Base-by-base conservation (phyloP, 2,888 invertebrate species). In the Mantis religiosa region DNA sequence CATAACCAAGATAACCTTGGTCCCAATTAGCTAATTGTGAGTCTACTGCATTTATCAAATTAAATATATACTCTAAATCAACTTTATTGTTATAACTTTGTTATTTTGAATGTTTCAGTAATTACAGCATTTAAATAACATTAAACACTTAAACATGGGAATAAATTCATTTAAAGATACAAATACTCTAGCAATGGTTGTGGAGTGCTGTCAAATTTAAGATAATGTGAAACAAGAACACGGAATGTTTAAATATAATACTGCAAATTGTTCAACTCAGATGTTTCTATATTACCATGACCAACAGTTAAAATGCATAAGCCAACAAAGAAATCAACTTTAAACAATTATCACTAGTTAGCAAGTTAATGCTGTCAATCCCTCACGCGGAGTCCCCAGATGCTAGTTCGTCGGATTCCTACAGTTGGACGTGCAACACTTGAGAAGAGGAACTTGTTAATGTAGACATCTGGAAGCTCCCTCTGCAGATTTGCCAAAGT, bases 391-490 rank as follows among this genome's bases (percentile, higher is more conserved):
- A 97, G 94, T 1, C 97, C 97, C 99, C 98, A 99, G 92, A 99
- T 97, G 34, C 97, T 98, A 0, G 98, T 98, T 91, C 98, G 95
- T 90, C 97, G 94, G 1, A 96, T 95, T 0, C 98, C 98, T 0
- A 98, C 98, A 0, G 98, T 98, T 0, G 98, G 98, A 25, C 98
- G 94, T 0, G 98, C 98, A 25, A 98, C 96, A 0, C 97, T 97
- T 91, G 98, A 98, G 92, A 96, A 97, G 90, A 95, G 95, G 91
- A 95, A 96, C 92, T 96, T 95, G 93, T 97, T 97, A 85, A 97
- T 94, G 91, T 95, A 94, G 88, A 97, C 95, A 89, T 93, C 93
- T 3, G 95, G 94, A 91, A 96, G 94, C 89, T 93, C 94, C 27
- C 94, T 93, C 90, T 94, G 94, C 30, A 96, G 92, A 85, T 93